phyloP scores from a whole-genome alignment of 1,140 invertebrate species.

The Pissodes strobi region DNA sequence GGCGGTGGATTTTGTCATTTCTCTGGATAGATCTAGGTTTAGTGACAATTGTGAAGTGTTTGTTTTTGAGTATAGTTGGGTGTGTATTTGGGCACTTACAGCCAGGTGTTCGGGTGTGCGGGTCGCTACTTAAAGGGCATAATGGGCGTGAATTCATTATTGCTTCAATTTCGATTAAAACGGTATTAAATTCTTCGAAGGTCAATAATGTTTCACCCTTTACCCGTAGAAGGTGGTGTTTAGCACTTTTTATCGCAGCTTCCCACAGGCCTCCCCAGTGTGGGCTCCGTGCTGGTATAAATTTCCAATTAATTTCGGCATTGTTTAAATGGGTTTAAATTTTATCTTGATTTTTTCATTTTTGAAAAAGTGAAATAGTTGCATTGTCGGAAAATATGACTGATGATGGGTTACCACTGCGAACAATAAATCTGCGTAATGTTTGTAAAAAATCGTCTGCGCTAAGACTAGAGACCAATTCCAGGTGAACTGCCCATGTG shows the following conservation, averaged over 20 bases:
- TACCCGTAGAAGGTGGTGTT: conserved; percentile 2
- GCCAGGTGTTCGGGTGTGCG: no score
- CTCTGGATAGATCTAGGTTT: no score
- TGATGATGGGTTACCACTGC: no score
- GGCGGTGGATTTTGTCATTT: no score
- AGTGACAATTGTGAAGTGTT: no score
- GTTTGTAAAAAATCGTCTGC: conserved; percentile 27
- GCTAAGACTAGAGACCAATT: conserved; percentile 15
- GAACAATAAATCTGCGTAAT: no score
- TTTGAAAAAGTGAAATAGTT: conserved; percentile 22
- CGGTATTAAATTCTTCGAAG: background rate
- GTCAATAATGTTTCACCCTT: conserved; percentile 9
- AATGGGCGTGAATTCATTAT: conserved; percentile 10
- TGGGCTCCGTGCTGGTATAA: conserved; percentile 1
- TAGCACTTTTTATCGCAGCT: background rate
- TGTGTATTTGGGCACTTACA: no score
- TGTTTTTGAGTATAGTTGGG: no score
- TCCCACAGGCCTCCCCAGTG: no score
- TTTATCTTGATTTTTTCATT: background rate
- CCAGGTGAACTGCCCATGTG: conserved; percentile 27
- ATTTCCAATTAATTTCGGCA: background rate
- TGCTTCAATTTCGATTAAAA: conserved; percentile 19
- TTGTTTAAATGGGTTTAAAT: background rate
- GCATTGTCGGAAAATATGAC: conserved; percentile 30
- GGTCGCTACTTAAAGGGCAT: conserved; percentile 1